These are phyloP conservation scores for Tragulus kanchil DNA, from an alignment of 2,113 vertebrate species.

Conservation along the genomic window DNA sequence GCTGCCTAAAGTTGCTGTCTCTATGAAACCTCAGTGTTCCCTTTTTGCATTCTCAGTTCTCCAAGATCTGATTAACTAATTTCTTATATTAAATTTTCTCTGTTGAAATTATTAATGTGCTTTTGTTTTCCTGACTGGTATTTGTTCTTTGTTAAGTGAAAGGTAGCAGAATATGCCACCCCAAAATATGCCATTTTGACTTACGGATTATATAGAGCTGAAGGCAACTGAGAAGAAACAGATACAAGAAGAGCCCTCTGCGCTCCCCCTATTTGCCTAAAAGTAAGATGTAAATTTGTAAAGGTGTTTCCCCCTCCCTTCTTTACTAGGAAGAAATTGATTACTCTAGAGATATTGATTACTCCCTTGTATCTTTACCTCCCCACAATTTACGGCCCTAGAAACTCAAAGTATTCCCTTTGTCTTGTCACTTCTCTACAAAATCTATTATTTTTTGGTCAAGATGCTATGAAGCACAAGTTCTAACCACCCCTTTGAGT, in stretches of 20 bases:
- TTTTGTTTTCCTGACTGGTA: conserved; percentile 15
- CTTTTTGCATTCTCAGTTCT: not conserved
- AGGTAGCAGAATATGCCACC: not conserved
- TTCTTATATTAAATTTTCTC: not conserved
- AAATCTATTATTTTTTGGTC: not conserved
- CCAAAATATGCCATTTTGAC: not conserved
- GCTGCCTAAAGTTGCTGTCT: not conserved
- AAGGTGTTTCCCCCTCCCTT: not conserved
- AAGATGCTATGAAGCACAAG: not conserved
- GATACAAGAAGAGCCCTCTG: not conserved
- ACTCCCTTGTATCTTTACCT: not conserved
- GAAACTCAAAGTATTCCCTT: not conserved
- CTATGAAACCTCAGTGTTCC: not conserved
- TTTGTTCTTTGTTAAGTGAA: not conserved
- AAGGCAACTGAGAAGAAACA: not conserved
- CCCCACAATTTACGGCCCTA: not conserved
- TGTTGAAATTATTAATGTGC: not conserved
- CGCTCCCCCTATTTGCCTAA: not conserved
- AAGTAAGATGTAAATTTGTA: not conserved
- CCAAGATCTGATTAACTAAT: not conserved
- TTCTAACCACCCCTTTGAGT: not conserved
- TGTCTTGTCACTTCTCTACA: not conserved
- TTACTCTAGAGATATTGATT: not conserved
- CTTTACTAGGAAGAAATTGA: not conserved
- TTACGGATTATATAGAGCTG: not conserved